phyloP scores from a whole-genome alignment of 1,140 invertebrate species.

The Pseudomyrmex cubaensis region DNA sequence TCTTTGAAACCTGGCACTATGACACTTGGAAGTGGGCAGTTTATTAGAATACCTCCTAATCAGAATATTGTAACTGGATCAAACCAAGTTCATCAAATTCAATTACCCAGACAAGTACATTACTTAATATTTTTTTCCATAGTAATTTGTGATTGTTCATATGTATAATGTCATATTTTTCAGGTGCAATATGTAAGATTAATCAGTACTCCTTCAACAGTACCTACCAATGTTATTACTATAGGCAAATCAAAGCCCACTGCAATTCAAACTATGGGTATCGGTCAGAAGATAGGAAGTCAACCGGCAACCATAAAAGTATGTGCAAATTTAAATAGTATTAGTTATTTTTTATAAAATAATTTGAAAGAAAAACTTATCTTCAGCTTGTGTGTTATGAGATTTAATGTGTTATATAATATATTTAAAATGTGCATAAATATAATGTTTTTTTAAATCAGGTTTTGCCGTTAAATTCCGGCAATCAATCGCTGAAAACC shows the following conservation, averaged over 20 bases:
- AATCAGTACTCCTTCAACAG: slow-evolving; percentile 85
- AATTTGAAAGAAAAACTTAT: neutral
- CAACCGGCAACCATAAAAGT: slow-evolving; percentile 83
- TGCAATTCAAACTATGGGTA: slow-evolving; percentile 79
- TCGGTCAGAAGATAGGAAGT: slow-evolving; percentile 80
- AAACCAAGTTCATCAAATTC: slow-evolving; percentile 89
- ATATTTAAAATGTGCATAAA: slow-evolving; percentile 26
- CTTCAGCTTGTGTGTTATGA: too few relatives aligned
- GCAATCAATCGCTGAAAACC: slow-evolving; percentile 80
- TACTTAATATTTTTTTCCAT: slow-evolving; percentile 13
- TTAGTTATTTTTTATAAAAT: neutral
- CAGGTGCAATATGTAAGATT: slow-evolving; percentile 91
- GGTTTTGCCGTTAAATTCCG: slow-evolving; percentile 82
- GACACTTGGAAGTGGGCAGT: slow-evolving; percentile 84
- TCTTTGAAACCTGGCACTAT: slow-evolving; percentile 82
- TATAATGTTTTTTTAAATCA: slow-evolving; percentile 53
- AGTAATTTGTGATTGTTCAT: neutral
- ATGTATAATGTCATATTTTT: slow-evolving; percentile 60
- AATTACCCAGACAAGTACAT: slow-evolving; percentile 89
- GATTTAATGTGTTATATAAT: neutral
- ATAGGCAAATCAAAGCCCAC: slow-evolving; percentile 82
- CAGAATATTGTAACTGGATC: slow-evolving; percentile 84
- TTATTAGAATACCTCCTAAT: slow-evolving; percentile 88
- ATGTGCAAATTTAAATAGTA: neutral
- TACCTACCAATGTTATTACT: slow-evolving; percentile 82